Conservation (phyloP, 2,888 invertebrate species). For the Diarsia brunnea region DNA sequence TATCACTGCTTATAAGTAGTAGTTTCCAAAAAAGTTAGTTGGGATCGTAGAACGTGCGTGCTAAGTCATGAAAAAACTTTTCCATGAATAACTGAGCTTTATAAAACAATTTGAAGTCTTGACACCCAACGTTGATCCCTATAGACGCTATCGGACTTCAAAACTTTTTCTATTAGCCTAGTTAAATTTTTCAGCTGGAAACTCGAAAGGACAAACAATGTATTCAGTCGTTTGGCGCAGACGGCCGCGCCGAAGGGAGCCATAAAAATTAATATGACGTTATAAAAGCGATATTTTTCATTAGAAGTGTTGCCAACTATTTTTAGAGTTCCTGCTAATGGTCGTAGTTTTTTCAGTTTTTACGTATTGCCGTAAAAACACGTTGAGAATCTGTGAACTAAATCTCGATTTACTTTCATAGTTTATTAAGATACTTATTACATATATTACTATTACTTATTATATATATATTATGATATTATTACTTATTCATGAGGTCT, state of each 20-base stretch:
- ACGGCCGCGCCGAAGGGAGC: slow-evolving; percentile 32
- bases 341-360: slow-evolving; percentile 34
- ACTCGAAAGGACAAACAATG: slow-evolving; percentile 56
- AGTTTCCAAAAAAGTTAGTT: not conserved
- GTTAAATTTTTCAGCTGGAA: slow-evolving; percentile 30
- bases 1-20: too few species aligned
- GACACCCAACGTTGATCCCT: slow-evolving; percentile 1
- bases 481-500: not conserved
- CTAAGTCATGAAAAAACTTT: not conserved
- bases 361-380: slow-evolving; percentile 8
- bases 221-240: slow-evolving; percentile 56
- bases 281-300: slow-evolving; percentile 56
- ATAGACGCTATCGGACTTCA: slow-evolving; percentile 14
- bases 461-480: too few species aligned
- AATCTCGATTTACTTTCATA: not conserved
- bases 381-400: not conserved
- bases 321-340: slow-evolving; percentile 50
- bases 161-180: slow-evolving; percentile 57
- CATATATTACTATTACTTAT: too few species aligned
- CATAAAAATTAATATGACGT: slow-evolving; percentile 58
- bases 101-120: slow-evolving; percentile 5
- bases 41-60: not conserved
- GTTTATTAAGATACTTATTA: slow-evolving; percentile 1
- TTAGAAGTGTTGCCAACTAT: slow-evolving; percentile 57
- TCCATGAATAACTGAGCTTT: not conserved